phyloP scores from a whole-genome alignment of 2,797 vertebrate genomes.

The Pogonophryne albipinna region DNA sequence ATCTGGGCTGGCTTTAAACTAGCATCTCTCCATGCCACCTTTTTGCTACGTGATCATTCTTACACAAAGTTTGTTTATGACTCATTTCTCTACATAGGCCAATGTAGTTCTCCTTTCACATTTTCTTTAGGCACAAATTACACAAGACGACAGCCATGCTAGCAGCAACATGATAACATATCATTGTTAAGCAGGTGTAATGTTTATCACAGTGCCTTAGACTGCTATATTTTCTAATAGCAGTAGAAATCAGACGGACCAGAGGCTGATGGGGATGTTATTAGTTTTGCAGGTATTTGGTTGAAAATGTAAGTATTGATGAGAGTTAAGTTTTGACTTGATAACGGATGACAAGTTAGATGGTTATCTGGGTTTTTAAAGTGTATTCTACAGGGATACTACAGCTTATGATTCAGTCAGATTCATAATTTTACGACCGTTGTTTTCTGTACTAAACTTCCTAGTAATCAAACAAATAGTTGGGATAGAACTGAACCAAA shows the following conservation, averaged over 20 bases:
- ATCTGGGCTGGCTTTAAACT: background rate
- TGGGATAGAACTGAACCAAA: too few species aligned
- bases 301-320: too few species aligned
- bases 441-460: background rate
- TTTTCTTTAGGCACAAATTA: background rate
- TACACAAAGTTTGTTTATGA: background rate
- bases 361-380: background rate
- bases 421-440: background rate
- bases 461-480: too few species aligned
- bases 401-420: background rate
- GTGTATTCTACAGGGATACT: background rate
- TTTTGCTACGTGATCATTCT: background rate
- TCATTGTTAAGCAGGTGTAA: background rate
- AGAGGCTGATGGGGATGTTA: too few species aligned
- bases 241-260: too few species aligned
- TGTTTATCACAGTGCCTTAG: too few species aligned
- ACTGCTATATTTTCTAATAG: too few species aligned
- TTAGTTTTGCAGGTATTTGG: too few species aligned
- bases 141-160: background rate
- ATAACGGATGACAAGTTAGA: background rate
- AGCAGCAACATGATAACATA: background rate
- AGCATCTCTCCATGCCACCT: background rate
- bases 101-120: background rate
- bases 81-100: background rate
- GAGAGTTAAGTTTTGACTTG: background rate